phyloP scores from a whole-genome alignment of 2,797 vertebrate genomes.

The Clarias fuscus region DNA sequence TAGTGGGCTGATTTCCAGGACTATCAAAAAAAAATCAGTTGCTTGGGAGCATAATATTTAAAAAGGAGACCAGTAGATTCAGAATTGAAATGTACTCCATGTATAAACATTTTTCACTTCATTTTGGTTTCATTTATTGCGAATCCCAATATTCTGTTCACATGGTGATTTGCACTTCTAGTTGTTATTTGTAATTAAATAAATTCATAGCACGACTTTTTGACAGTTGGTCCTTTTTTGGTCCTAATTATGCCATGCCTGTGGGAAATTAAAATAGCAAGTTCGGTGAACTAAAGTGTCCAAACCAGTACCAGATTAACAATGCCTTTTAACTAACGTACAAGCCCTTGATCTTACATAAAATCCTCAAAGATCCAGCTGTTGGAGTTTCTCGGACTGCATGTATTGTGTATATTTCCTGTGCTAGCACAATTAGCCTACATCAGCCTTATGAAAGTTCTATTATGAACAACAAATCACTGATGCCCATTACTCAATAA shows the following conservation, averaged over 20 bases:
- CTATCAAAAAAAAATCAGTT: neutral
- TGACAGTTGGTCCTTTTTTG: too few relatives aligned
- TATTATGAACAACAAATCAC: too few relatives aligned
- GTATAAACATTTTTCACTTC: too few relatives aligned
- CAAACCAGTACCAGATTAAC: neutral
- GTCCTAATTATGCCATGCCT: neutral
- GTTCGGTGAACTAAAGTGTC: neutral
- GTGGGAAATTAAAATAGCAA: neutral
- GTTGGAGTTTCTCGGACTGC: neutral
- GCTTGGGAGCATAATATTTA: neutral
- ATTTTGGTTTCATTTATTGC: neutral
- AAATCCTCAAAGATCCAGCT: neutral
- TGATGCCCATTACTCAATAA: neutral
- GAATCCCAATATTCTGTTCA: neutral
- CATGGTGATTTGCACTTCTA: neutral
- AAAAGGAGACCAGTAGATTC: neutral
- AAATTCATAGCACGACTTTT: neutral
- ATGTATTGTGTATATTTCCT: neutral
- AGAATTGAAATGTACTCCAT: neutral
- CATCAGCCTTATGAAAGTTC: neutral
- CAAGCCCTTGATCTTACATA: neutral
- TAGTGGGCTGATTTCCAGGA: too few relatives aligned
- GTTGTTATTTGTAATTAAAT: neutral
- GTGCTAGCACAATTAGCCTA: neutral
- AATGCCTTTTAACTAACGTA: neutral